Conservation (phyloP, 2,113 vertebrate genomes). For the Mormyrus iriodes region DNA sequence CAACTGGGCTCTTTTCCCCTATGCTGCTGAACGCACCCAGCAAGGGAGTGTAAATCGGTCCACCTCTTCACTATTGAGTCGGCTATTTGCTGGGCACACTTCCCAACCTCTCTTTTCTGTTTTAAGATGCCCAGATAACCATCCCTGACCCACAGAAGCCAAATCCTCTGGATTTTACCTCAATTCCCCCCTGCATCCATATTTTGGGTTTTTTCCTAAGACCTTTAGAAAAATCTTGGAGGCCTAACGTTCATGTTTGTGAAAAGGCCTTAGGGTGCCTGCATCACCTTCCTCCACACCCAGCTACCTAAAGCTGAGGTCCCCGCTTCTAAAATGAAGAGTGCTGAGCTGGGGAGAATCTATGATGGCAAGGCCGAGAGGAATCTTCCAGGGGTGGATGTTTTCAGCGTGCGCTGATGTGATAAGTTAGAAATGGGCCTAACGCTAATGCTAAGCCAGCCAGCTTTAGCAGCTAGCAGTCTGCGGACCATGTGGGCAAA, state of each 20-base stretch:
- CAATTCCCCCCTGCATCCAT: neutral
- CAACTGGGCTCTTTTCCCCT: neutral
- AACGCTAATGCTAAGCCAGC: neutral
- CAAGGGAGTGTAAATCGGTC: neutral
- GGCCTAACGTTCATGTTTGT: neutral
- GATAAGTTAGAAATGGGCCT: neutral
- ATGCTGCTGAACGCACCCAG: neutral
- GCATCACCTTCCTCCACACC: neutral
- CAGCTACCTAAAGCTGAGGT: neutral
- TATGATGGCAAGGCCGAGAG: neutral
- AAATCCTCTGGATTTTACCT: neutral
- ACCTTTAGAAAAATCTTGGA: neutral
- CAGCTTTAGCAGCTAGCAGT: neutral
- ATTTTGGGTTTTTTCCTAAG: neutral
- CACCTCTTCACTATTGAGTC: neutral
- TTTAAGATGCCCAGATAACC: neutral
- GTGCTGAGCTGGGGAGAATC: neutral
- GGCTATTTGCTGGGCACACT: neutral
- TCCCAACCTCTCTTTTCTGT: neutral
- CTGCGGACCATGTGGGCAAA: neutral
- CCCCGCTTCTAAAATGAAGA: conserved; percentile 9
- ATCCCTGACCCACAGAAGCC: neutral
- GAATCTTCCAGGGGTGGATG: neutral
- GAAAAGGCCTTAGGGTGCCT: neutral
- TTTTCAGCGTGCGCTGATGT: neutral